A percentile compares a stretch with the other conserved stretches of the same genome.
phyloP scores from a whole-genome alignment of 2,113 vertebrate genomes.

The Anseranas semipalmata region DNA sequence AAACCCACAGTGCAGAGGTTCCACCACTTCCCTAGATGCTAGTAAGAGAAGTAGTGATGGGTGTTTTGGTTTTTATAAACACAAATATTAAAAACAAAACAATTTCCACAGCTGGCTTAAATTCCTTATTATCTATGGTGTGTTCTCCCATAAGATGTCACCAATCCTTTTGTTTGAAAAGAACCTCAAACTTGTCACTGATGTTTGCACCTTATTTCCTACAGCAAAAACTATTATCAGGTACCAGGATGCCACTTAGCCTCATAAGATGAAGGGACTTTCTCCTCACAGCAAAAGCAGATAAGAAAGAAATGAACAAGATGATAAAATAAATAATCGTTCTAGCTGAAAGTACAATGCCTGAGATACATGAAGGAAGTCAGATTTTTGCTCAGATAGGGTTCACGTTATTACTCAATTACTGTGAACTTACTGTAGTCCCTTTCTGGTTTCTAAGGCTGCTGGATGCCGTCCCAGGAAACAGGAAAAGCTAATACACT shows the following conservation, averaged over 20 bases:
- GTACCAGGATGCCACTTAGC: background rate
- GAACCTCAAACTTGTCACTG: background rate
- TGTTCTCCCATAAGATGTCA: background rate
- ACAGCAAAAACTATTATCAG: background rate
- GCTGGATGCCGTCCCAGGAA: conserved; percentile 14
- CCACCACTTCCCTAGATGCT: background rate
- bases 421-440: background rate
- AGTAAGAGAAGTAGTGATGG: background rate
- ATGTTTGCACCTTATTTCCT: background rate
- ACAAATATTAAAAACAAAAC: background rate
- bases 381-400: background rate
- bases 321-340: background rate
- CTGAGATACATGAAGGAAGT: background rate
- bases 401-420: background rate
- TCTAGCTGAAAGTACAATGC: background rate
- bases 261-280: background rate
- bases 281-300: background rate
- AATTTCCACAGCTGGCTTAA: background rate
- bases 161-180: background rate
- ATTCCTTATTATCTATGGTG: background rate
- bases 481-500: background rate
- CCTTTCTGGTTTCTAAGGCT: background rate
- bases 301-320: background rate
- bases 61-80: background rate
- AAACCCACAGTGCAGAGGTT: background rate